These are phyloP conservation scores for Turnix velox DNA, from an alignment of 2,113 vertebrate genomes.

Conservation along the genomic window DNA sequence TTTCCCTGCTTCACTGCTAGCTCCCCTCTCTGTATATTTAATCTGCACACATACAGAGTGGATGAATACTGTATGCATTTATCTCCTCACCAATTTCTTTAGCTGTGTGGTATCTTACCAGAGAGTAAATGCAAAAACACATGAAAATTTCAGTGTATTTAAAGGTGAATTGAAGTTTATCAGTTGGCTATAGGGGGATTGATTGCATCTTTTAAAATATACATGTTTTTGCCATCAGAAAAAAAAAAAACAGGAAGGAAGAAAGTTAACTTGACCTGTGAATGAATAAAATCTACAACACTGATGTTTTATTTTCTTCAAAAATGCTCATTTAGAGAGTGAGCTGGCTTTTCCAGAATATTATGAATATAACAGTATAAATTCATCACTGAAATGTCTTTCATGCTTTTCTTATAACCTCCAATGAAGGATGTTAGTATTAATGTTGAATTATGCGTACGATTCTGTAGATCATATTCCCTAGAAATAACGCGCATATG, in stretches of 20 bases:
- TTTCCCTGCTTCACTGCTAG: not conserved
- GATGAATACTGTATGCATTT: not conserved
- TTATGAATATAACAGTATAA: not conserved
- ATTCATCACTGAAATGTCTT: not conserved
- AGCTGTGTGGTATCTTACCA: not conserved
- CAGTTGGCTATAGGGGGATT: not conserved
- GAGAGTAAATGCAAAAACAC: not conserved
- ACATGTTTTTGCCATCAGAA: not conserved
- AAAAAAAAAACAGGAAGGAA: not conserved
- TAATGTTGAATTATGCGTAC: slow-evolving; percentile 13
- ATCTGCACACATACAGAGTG: not conserved
- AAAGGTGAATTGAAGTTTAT: slow-evolving; percentile 34
- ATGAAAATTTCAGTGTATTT: slow-evolving; percentile 1
- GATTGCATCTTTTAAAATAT: not conserved
- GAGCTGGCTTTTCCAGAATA: not conserved
- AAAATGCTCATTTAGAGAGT: not conserved
- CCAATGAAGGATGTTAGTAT: not conserved
- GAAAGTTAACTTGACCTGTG: not conserved
- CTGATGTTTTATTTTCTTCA: not conserved
- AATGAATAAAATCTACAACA: not conserved
- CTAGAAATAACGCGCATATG: slow-evolving; percentile 41
- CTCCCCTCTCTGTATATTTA: not conserved
- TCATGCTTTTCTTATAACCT: not conserved
- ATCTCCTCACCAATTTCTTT: slow-evolving; percentile 15
- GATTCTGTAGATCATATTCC: slow-evolving; percentile 33